Base-by-base conservation (phyloP, 2,888 invertebrate genomes). In the Heteropelma amictum region DNA sequence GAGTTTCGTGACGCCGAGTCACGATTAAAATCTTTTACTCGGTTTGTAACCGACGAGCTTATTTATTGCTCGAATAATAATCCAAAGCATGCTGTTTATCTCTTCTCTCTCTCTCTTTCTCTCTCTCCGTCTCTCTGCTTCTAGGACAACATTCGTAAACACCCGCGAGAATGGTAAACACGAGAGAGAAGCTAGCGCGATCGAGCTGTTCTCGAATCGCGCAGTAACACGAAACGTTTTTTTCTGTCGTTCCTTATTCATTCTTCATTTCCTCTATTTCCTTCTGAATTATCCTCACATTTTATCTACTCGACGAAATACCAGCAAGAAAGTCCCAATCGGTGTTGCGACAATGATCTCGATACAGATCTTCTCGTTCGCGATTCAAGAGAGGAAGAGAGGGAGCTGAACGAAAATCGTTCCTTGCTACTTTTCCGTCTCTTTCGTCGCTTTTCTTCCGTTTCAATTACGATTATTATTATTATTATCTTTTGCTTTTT, bases 371-470 rank as follows among this genome's bases (percentile, higher is more conserved):
- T 64, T 42, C 35, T 38, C 60, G 65, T 65, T 56, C 56, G 28
- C 72, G 58, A 14, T 17, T 54, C 64, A 54, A n/a, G 61, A 67
- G 71, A 70, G 74, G 67, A 72, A 70, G 69, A 72, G 71, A 77
- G 74, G 63, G 69, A 65, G 60, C 33, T 40, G 76, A 56, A 69
- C 60, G 63, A 56, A 72, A 64, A 72, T 42, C 23, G 47, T 21
- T 30, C 33, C 14, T 33, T 40, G n/a, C 17, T 28, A 49, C 35
- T 49, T 64, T 23, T 63, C 10, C 8, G n/a, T n/a, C n/a, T n/a
- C n/a, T 14, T 49, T 53, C 42, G n/a, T 45, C 30, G 45, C 28
- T 42, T 23, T 40, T 26, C 28, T 21, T 42, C 23, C 30, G 14
- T 30, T 14, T 60, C 42, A 17, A 33, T 7, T 14, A 40, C 40